These are phyloP conservation scores for Okapia johnstoni DNA, from an alignment of 2,113 vertebrate genomes.

Conservation along the genomic window DNA sequence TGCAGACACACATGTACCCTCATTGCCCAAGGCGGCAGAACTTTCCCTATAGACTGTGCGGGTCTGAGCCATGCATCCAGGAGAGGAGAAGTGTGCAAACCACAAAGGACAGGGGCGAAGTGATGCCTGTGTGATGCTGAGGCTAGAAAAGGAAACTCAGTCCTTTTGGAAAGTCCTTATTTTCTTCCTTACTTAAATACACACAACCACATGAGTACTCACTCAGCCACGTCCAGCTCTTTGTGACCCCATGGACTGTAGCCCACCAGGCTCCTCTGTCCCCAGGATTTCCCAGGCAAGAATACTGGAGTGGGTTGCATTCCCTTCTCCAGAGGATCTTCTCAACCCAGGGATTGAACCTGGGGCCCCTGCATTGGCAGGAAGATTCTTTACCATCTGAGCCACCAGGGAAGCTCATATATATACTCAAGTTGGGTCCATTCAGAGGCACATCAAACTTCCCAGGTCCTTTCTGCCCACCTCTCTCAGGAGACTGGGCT, in stretches of 20 bases:
- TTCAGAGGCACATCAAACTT: background rate
- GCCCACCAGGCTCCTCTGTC: background rate
- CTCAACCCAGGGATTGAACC: background rate
- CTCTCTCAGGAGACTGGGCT: background rate
- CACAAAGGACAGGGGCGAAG: background rate
- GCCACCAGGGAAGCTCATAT: no score
- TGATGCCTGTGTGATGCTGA: background rate
- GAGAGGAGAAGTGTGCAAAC: rapidly evolving
- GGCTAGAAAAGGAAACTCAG: background rate
- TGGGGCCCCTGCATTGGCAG: background rate
- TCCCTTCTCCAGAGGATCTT: background rate
- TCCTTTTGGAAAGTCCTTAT: background rate
- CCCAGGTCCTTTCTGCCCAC: background rate
- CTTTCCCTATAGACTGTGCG: no score
- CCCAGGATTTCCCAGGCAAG: background rate
- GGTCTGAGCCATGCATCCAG: rapidly evolving
- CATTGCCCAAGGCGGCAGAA: rapidly evolving
- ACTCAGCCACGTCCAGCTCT: background rate
- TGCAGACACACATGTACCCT: background rate
- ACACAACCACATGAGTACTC: background rate
- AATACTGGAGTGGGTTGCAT: background rate
- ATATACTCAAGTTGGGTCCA: background rate
- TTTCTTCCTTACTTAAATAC: background rate
- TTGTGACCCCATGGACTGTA: background rate
- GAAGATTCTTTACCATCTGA: no score